A percentile compares a stretch with the other conserved stretches of the same genome.
phyloP scores from a whole-genome alignment of 2,888 invertebrate species.

The Pseudococcus jackbeardsleyi region DNA sequence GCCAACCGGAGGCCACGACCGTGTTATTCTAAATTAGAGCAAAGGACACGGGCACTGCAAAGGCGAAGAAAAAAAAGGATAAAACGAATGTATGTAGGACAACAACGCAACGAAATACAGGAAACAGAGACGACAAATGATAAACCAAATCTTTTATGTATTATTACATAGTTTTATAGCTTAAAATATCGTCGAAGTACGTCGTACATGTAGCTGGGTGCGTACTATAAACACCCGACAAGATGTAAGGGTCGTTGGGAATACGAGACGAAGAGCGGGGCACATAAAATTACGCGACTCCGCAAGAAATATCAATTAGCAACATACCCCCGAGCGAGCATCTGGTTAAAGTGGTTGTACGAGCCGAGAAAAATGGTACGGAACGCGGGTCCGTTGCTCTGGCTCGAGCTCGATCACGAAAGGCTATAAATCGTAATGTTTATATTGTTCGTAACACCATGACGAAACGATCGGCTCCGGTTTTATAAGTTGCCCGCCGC shows the following conservation, averaged over 20 bases:
- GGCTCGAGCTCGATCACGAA: background rate
- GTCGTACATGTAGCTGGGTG: background rate
- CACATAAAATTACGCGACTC: background rate
- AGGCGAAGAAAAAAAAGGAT: background rate
- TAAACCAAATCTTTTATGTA: conserved; percentile 53
- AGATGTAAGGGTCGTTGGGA: conserved; percentile 25
- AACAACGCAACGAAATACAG: background rate
- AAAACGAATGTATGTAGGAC: too few relatives aligned
- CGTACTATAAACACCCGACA: background rate
- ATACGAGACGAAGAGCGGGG: background rate
- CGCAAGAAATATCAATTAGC: conserved; percentile 53
- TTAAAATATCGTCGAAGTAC: background rate
- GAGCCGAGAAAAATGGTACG: background rate
- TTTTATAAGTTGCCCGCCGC: conserved; percentile 17
- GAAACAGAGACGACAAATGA: conserved; percentile 46
- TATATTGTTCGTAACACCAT: conserved; percentile 39
- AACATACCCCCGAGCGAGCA: conserved; percentile 44
- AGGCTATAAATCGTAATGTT: conserved; percentile 35
- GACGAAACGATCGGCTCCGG: conserved; percentile 33
- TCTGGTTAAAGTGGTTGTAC: conserved; percentile 39
- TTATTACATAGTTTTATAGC: background rate
- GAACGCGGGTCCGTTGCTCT: background rate
- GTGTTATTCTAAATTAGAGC: background rate
- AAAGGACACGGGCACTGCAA: background rate
- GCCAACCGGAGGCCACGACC: conserved; percentile 26